Evolutionary conservation across 2,888 invertebrate genomes (phyloP).

Genomic region (Epiblema foenella): DNA sequence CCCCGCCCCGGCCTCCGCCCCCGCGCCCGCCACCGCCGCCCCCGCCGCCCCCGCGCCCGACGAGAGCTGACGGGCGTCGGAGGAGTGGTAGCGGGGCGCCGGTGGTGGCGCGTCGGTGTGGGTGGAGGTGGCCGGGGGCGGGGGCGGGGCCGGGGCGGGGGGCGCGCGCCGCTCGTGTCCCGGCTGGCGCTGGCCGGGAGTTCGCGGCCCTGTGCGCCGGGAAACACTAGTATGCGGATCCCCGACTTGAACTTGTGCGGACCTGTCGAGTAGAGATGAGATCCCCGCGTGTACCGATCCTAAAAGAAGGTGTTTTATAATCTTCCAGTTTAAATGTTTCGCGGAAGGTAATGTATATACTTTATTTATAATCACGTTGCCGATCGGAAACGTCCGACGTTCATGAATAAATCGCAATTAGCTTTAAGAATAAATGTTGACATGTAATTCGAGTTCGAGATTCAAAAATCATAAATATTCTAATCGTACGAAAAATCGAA

Average conservation of each 20-base stretch:
- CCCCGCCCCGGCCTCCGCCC: slow-evolving; percentile 29
- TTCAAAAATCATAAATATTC: no score
- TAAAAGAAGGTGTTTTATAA: not conserved
- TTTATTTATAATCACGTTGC: slow-evolving; percentile 19
- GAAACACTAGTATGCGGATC: no score
- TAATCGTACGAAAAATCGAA: not conserved
- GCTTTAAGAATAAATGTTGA: no score
- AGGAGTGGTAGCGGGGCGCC: not conserved
- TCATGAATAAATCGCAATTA: not conserved
- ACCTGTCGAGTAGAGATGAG: no score
- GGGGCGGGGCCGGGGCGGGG: not conserved
- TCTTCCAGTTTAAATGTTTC: not conserved
- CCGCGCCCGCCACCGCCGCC: not conserved
- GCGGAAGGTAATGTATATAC: slow-evolving; percentile 10
- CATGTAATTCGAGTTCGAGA: not conserved
- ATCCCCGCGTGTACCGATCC: not conserved
- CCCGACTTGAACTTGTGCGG: not conserved
- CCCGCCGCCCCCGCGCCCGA: not conserved
- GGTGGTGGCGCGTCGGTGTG: no score
- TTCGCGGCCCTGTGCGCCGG: no score
- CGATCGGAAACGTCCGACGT: not conserved
- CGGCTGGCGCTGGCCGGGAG: no score
- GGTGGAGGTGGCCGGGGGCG: no score
- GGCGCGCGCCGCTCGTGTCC: not conserved
- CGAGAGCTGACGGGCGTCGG: slow-evolving; percentile 1